These are phyloP conservation scores for Oxyura jamaicensis DNA, from an alignment of 2,113 vertebrate species.

Conservation along the genomic window DNA sequence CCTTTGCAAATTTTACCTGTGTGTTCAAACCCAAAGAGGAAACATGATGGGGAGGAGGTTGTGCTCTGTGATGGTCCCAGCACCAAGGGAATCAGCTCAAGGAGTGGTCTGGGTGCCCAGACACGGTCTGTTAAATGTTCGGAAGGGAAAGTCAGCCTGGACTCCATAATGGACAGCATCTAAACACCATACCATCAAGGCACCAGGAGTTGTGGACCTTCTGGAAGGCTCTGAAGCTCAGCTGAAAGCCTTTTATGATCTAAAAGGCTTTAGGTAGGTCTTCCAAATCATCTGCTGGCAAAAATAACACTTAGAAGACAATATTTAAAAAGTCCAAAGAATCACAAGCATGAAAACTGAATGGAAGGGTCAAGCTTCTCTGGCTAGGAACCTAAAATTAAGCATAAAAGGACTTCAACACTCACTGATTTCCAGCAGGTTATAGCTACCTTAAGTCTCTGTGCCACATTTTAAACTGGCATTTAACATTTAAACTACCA, in stretches of 20 bases:
- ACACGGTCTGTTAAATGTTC: background rate
- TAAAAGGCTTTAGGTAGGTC: background rate
- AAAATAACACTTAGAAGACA: background rate
- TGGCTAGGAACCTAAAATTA: background rate
- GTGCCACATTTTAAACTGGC: background rate
- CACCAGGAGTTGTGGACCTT: background rate
- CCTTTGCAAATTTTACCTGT: background rate
- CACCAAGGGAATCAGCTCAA: background rate
- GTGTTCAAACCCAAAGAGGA: background rate
- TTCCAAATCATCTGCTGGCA: background rate
- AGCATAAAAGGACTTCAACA: background rate
- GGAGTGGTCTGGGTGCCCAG: background rate
- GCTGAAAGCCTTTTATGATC: background rate
- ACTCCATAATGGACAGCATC: accelerated
- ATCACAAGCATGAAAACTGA: background rate
- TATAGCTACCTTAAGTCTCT: background rate
- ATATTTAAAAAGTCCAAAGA: background rate
- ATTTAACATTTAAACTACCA: background rate
- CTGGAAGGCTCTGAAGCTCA: background rate
- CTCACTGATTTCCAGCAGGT: background rate
- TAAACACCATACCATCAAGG: accelerated
- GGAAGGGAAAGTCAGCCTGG: background rate
- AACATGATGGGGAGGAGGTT: background rate
- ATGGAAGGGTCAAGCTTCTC: background rate
- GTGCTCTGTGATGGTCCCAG: background rate